Percentiles rank a stretch among this genome's conserved stretches.
phyloP scores from a whole-genome alignment of 2,113 vertebrate genomes.

The Rhinolophus ferrumequinum region DNA sequence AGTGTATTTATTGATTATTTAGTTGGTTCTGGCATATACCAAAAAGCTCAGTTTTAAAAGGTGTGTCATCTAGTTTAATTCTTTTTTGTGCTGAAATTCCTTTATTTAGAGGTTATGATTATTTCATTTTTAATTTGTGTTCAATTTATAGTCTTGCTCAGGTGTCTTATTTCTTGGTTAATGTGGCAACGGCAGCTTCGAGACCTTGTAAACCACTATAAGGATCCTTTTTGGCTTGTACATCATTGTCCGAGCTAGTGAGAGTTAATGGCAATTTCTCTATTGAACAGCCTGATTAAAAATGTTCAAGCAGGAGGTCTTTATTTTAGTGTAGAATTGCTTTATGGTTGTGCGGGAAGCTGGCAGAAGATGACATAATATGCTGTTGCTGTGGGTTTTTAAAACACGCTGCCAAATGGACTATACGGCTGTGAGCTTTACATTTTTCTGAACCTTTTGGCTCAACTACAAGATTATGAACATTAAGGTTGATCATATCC shows the following conservation, averaged over 20 bases:
- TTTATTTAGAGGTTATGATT: neutral
- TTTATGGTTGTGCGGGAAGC: neutral
- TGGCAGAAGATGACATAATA: neutral
- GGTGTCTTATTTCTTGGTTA: slow-evolving; percentile 37
- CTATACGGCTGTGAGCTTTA: neutral
- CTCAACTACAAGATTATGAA: neutral
- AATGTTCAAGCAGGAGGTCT: neutral
- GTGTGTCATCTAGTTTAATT: neutral
- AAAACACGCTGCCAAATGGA: neutral
- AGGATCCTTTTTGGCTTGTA: neutral
- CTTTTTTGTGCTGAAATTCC: slow-evolving; percentile 11
- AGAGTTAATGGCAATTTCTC: neutral
- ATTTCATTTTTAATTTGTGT: slow-evolving; percentile 38
- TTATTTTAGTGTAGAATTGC: neutral
- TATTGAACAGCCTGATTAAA: slow-evolving; percentile 38
- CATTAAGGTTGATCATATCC: slow-evolving; percentile 8
- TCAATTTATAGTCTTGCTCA: neutral
- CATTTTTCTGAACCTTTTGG: neutral
- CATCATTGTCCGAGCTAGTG: accelerated
- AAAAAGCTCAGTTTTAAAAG: slow-evolving; percentile 32
- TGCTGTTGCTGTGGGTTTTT: neutral
- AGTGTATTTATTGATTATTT: slow-evolving; percentile 30
- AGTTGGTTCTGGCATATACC: neutral
- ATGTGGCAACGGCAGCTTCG: slow-evolving; percentile 32
- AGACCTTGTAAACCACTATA: slow-evolving; percentile 13